Conservation (phyloP, 2,113 vertebrate species). For the Oenanthe oenanthe region DNA sequence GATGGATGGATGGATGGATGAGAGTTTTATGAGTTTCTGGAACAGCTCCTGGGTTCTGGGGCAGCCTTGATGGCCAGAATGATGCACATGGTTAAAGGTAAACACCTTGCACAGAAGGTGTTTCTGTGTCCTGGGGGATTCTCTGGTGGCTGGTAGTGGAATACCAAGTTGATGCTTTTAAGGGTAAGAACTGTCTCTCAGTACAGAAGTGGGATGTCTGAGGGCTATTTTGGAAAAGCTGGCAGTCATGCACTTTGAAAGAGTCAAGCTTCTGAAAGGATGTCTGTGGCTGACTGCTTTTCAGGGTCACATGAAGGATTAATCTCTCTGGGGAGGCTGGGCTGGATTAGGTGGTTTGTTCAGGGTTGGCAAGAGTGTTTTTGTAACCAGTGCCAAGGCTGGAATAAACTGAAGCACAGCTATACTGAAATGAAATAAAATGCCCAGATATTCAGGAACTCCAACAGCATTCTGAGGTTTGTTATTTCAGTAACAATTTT, state of each 20-base stretch:
- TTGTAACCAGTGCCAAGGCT: background rate
- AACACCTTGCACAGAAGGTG: background rate
- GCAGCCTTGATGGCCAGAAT: background rate
- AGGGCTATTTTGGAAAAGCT: background rate
- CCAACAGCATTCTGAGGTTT: background rate
- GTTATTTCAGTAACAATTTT: background rate
- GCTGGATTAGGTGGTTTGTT: constrained; percentile 7
- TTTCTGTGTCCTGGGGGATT: background rate
- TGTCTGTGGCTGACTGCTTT: background rate
- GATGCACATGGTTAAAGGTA: background rate
- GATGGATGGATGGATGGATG: background rate
- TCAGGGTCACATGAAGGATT: background rate
- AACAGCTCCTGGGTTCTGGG: background rate
- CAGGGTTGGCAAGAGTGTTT: background rate
- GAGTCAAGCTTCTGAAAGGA: background rate
- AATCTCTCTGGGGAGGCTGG: background rate
- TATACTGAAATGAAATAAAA: background rate
- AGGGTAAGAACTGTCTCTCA: background rate
- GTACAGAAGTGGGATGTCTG: background rate
- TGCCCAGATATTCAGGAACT: background rate
- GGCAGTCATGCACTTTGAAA: background rate
- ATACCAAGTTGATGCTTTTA: background rate
- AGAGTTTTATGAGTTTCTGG: background rate
- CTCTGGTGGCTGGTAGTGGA: background rate
- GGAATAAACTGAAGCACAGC: background rate